These are phyloP conservation scores for Pithecia hirsuta DNA, from an alignment of 2,797 vertebrate genomes.

Conservation along the genomic window DNA sequence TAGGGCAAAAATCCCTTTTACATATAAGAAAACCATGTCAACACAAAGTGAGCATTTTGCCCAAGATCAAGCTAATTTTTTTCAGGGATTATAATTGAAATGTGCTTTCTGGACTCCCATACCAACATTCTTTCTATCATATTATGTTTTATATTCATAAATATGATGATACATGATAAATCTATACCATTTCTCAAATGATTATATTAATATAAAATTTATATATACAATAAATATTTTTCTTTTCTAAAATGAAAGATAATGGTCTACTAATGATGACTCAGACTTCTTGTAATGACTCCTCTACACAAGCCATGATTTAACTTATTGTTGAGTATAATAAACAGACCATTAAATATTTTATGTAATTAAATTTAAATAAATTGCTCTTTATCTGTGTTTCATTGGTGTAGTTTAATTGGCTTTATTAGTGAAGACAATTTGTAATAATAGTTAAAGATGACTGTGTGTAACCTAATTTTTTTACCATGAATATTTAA, in stretches of 20 bases:
- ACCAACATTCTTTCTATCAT: neutral
- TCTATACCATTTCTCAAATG: neutral
- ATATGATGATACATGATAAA: neutral
- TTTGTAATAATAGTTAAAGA: slow-evolving; percentile 53
- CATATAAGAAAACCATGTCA: neutral
- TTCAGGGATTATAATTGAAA: neutral
- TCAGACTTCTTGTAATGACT: neutral
- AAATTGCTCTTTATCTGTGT: slow-evolving; percentile 29
- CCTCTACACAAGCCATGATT: neutral
- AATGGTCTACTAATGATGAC: neutral
- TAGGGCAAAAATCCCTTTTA: neutral
- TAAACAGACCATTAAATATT: slow-evolving; percentile 26
- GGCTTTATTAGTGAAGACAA: slow-evolving; percentile 63
- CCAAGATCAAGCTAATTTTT: neutral
- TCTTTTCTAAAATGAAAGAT: neutral
- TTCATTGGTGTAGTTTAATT: slow-evolving; percentile 58
- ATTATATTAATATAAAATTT: slow-evolving; percentile 12
- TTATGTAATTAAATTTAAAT: slow-evolving; percentile 42
- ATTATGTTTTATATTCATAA: neutral
- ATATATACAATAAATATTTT: neutral
- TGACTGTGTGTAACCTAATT: slow-evolving; percentile 50
- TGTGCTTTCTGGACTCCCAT: neutral
- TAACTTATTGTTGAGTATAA: slow-evolving; percentile 33
- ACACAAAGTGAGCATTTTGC: neutral
- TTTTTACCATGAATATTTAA: slow-evolving; percentile 64